These are phyloP conservation scores for Hippoglossus stenolepis DNA, from an alignment of 2,113 vertebrate genomes.

Conservation along the genomic window DNA sequence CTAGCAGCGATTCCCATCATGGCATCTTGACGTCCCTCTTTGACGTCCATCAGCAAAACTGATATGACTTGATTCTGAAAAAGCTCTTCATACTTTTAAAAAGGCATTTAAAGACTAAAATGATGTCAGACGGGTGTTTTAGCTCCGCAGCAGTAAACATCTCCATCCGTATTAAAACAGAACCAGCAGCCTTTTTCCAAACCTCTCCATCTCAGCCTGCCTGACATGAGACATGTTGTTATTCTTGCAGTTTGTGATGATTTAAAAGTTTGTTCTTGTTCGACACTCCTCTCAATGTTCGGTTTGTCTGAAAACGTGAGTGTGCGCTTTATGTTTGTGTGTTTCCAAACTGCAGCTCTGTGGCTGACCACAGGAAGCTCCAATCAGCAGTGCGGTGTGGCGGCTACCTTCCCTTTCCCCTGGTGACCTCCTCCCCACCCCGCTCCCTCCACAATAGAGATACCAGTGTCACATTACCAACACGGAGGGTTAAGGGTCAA, in stretches of 20 bases:
- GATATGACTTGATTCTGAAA: too few species aligned
- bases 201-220: too few species aligned
- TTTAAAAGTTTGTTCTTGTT: too few species aligned
- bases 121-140: too few species aligned
- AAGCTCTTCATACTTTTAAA: too few species aligned
- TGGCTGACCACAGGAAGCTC: conserved; percentile 72
- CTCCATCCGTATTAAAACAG: too few species aligned
- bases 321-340: conserved; percentile 15
- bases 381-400: conserved; percentile 66
- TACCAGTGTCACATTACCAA: conserved; percentile 75
- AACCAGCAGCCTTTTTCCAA: too few species aligned
- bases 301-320: neutral
- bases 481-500: conserved; percentile 72
- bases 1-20: neutral
- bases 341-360: conserved; percentile 29
- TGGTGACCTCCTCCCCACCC: conserved; percentile 57
- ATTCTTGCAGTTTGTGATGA: too few species aligned
- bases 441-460: conserved; percentile 71
- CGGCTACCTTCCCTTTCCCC: conserved; percentile 71
- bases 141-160: too few species aligned
- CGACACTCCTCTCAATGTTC: too few species aligned
- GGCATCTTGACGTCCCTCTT: neutral
- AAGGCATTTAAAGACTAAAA: too few species aligned
- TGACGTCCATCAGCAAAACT: too few species aligned
- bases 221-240: neutral